Evolutionary conservation across 1,140 invertebrate species (phyloP).

Genomic region (Leptinotarsa lineolata): DNA sequence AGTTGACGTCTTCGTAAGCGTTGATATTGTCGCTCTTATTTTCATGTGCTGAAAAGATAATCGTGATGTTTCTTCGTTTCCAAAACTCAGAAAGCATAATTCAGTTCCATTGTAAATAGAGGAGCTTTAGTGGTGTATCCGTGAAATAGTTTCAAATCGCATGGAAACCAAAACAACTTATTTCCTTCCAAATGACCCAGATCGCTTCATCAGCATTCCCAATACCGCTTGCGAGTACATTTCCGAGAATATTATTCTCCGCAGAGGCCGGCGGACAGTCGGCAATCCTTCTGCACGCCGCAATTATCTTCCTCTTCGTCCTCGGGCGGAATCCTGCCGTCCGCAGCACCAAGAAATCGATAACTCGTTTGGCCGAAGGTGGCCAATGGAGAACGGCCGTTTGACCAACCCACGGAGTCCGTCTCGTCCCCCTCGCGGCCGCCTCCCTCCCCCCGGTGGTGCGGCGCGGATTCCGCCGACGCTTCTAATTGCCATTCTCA

Average conservation of each 20-base stretch:
- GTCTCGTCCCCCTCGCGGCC: slow-evolving; percentile 14
- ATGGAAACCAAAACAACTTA: background rate
- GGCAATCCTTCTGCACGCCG: background rate
- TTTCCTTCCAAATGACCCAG: background rate
- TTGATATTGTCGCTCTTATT: too few species aligned
- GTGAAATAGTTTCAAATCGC: background rate
- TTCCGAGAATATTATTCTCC: slow-evolving; percentile 6
- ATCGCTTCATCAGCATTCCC: background rate
- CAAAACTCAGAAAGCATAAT: too few species aligned
- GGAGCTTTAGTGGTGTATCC: too few species aligned
- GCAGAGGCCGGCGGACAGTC: background rate
- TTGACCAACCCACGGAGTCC: slow-evolving; percentile 28
- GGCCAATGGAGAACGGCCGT: slow-evolving; percentile 38
- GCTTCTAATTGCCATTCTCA: slow-evolving; percentile 41
- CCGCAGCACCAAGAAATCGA: slow-evolving; percentile 38
- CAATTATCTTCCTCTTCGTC: slow-evolving; percentile 15
- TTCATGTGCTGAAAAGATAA: too few species aligned
- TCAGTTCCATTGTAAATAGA: too few species aligned
- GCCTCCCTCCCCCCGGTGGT: slow-evolving; percentile 18
- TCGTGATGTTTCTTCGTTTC: too few species aligned
- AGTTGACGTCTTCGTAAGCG: too few species aligned
- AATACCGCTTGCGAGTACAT: background rate
- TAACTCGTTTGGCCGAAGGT: slow-evolving; percentile 44
- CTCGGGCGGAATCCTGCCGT: slow-evolving; percentile 19
- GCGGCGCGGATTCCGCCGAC: slow-evolving; percentile 26